Evolutionary conservation across 1,140 invertebrate species (phyloP), one percentile per base, ranked within the genome.

Genomic region (Ruditapes philippinarum): DNA sequence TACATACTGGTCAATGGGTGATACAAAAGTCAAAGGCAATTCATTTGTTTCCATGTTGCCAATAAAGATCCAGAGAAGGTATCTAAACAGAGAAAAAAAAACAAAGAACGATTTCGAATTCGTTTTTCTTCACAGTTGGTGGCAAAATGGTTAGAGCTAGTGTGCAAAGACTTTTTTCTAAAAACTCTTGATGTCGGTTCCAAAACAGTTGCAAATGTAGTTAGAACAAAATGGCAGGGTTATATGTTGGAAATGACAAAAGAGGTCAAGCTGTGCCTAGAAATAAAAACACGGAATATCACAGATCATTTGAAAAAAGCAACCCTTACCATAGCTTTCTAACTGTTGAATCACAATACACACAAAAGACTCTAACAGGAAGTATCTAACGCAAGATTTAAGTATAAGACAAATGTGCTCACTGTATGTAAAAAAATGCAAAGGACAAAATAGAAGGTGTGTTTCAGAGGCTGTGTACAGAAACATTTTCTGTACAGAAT

Each of bases 121-220:
- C n/a, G n/a, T n/a, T n/a, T n/a, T n/a, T n/a, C n/a, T n/a, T n/a
- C n/a, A n/a, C n/a, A n/a, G n/a, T n/a, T n/a, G n/a, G n/a, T n/a
- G n/a, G n/a, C n/a, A n/a, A n/a, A n/a, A n/a, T n/a, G n/a, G n/a
- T n/a, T n/a, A n/a, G n/a, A n/a, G n/a, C n/a, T n/a, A n/a, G 76
- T 54, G 38, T 57, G 51, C 33, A 79, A 51, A 22, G 12, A 79
- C 25, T 79, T 79, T 36, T 57, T 54, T n/a, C n/a, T n/a, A n/a
- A n/a, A n/a, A n/a, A n/a, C n/a, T n/a, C n/a, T n/a, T n/a, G n/a
- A n/a, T n/a, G 25, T 57, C 4, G 1, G 22, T 11, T 31, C 5
- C 1, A 57, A 57, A 31, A 54, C 25, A 54, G 25, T 79, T 28
- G 11, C n/a, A 5, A 19, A 57, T 19, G 42, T 49, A 31, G 9